Conservation (phyloP, 1,140 invertebrate genomes). For the Hydropsyche tenuis region DNA sequence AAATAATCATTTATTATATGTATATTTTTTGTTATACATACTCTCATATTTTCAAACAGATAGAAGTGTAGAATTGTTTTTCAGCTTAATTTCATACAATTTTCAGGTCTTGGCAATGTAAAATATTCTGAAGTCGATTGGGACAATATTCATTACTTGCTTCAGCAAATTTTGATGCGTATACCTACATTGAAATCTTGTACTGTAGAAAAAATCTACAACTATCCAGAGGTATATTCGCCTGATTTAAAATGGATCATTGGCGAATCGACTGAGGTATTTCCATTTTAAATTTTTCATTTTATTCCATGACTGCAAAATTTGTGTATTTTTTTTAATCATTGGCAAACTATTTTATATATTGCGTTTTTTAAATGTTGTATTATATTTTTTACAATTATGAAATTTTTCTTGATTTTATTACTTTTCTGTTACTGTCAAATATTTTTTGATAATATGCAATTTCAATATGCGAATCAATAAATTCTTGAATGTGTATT, state of each 20-base stretch:
- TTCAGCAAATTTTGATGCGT: slow-evolving; percentile 84
- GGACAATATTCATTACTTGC: slow-evolving; percentile 93
- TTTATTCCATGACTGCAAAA: no score
- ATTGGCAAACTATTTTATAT: no score
- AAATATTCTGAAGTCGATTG: slow-evolving; percentile 82
- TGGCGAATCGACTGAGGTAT: slow-evolving; percentile 89
- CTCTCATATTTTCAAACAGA: no score
- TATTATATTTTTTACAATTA: no score
- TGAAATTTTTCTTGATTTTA: no score
- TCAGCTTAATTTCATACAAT: no score
- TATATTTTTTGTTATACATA: no score
- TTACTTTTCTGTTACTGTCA: no score
- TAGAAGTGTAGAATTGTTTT: slow-evolving; percentile 11
- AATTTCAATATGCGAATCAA: not conserved
- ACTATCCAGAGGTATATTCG: slow-evolving; percentile 93
- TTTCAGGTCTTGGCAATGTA: slow-evolving; percentile 51
- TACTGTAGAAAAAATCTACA: slow-evolving; percentile 78
- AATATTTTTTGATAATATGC: not conserved
- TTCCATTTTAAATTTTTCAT: no score
- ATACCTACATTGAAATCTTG: slow-evolving; percentile 79
- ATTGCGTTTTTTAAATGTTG: no score
- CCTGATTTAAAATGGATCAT: slow-evolving; percentile 92
- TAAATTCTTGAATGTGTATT: slow-evolving; percentile 29
- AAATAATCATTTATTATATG: no score
- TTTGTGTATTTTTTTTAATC: no score